These are phyloP conservation scores for Catalaphyllia jardinei DNA, from an alignment of 64 coral and sea anemone species.

Conservation along the genomic window DNA sequence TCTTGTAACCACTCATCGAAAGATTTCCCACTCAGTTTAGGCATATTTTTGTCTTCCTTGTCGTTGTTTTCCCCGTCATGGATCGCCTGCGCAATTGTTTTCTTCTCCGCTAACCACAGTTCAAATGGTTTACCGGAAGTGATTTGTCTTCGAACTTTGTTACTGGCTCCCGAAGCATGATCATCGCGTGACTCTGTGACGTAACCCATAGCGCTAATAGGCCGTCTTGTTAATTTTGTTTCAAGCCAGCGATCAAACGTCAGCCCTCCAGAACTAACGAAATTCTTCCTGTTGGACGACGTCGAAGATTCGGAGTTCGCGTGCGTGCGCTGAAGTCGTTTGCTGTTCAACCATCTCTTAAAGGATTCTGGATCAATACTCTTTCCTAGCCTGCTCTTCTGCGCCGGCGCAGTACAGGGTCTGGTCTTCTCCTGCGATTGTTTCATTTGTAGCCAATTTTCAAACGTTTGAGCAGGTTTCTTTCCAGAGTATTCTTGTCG, in stretches of 20 bases:
- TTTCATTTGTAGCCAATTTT: constrained; percentile 86
- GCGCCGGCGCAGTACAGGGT: constrained; percentile 36
- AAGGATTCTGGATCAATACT: constrained; percentile 78
- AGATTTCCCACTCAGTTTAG: constrained; percentile 58
- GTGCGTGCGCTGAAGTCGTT: constrained; percentile 38
- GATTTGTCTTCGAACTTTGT: constrained; percentile 19
- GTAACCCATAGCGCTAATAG: constrained; percentile 26
- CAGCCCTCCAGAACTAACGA: constrained; percentile 70
- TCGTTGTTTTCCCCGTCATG: neutral
- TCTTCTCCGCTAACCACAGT: constrained; percentile 82
- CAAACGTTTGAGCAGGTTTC: constrained; percentile 61
- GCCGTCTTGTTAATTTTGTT: constrained; percentile 51
- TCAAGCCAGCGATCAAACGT: constrained; percentile 90
- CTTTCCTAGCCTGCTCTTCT: constrained; percentile 76
- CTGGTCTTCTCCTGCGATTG: constrained; percentile 47
- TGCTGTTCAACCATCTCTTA: constrained; percentile 77
- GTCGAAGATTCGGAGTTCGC: constrained; percentile 52
- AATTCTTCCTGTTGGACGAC: constrained; percentile 59
- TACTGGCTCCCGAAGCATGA: neutral
- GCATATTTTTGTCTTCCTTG: constrained; percentile 8
- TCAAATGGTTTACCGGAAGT: constrained; percentile 77
- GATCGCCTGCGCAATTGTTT: neutral
- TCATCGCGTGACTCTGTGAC: constrained; percentile 29
- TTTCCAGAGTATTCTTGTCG: constrained; percentile 32
- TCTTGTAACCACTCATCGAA: constrained; percentile 79